Conservation (phyloP, 2,113 vertebrate genomes). For the Butorides virescens region DNA sequence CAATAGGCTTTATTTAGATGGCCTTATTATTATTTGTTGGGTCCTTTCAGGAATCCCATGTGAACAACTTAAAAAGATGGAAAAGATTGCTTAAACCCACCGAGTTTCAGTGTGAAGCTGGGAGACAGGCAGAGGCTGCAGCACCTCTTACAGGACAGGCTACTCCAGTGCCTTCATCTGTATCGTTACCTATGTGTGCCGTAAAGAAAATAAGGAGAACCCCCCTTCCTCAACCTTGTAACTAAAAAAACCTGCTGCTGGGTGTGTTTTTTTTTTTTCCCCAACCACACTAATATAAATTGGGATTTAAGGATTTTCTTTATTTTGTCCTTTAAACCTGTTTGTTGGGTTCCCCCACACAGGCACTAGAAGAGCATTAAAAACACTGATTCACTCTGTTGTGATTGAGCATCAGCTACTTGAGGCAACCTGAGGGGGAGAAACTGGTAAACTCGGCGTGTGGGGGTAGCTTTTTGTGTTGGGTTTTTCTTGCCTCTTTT, state of each 20-base stretch:
- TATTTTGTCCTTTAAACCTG: background rate
- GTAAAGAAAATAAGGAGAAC: background rate
- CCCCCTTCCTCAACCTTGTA: background rate
- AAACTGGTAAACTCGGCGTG: background rate
- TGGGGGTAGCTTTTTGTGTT: background rate
- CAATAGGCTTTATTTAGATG: background rate
- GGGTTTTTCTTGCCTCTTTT: background rate
- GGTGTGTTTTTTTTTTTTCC: background rate
- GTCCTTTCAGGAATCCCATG: background rate
- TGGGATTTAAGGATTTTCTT: background rate
- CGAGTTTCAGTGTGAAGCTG: background rate
- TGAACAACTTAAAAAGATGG: background rate
- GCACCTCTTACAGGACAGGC: background rate
- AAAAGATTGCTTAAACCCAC: background rate
- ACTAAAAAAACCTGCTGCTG: background rate
- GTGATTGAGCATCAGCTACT: background rate
- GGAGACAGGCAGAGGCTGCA: background rate
- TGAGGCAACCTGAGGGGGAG: background rate
- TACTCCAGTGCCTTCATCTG: background rate
- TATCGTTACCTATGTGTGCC: accelerated
- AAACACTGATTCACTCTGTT: slow-evolving; percentile 13
- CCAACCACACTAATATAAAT: background rate
- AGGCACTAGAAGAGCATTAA: background rate
- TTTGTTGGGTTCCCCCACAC: too few species aligned
- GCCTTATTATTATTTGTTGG: background rate